These are phyloP conservation scores for Sciurus carolinensis DNA, from an alignment of 2,797 vertebrate genomes.

Conservation along the genomic window DNA sequence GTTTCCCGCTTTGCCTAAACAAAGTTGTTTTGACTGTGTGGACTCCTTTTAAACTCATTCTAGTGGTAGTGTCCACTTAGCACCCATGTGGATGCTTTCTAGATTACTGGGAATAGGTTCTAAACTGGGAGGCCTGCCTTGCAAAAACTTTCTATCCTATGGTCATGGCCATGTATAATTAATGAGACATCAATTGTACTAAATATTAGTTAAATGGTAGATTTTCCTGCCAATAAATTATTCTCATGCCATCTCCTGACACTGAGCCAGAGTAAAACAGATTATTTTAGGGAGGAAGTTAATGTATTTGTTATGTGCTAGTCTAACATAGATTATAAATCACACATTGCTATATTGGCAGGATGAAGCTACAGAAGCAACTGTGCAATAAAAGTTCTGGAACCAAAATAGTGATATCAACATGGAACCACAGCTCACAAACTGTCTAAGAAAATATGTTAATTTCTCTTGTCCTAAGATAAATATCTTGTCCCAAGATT, in stretches of 20 bases:
- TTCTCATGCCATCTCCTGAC: background rate
- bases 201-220: slow-evolving; percentile 6
- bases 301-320: background rate
- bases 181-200: background rate
- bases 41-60: background rate
- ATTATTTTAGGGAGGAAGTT: background rate
- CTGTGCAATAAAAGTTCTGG: background rate
- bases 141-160: background rate
- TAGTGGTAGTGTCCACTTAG: background rate
- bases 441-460: background rate
- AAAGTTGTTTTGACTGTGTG: background rate
- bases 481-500: background rate
- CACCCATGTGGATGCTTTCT: background rate
- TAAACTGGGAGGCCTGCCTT: background rate
- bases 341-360: background rate
- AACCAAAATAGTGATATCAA: slow-evolving; percentile 29
- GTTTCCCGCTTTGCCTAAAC: background rate
- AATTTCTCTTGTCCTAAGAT: background rate
- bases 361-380: background rate
- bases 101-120: background rate
- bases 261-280: background rate
- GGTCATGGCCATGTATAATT: background rate
- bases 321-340: slow-evolving; percentile 27
- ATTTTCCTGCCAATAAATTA: background rate
- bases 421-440: background rate